Evolutionary conservation across 2,797 vertebrate genomes (phyloP).

Genomic region (Anas bahamensis): DNA sequence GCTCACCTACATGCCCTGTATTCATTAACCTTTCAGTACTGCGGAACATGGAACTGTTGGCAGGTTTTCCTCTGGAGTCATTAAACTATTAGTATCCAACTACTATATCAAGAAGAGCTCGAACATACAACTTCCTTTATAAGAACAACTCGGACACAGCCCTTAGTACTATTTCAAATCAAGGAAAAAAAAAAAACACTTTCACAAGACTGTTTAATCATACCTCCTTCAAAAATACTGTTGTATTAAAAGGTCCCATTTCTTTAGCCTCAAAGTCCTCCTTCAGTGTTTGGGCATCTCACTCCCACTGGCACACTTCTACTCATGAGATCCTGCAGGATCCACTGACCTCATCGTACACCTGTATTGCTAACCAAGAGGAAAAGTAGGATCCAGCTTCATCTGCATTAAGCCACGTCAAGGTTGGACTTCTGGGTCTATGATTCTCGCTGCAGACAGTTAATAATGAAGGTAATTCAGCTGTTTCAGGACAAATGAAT

Average conservation of each 20-base stretch:
- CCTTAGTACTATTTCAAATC: background rate
- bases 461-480: slow-evolving; percentile 27
- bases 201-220: background rate
- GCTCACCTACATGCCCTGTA: rapidly evolving
- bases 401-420: background rate
- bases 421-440: background rate
- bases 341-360: background rate
- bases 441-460: background rate
- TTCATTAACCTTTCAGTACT: background rate
- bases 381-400: background rate
- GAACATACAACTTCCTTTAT: background rate
- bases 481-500: slow-evolving; percentile 8
- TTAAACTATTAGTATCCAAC: background rate
- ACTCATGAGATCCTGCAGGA: background rate
- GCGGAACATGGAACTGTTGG: background rate
- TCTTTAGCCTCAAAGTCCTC: background rate
- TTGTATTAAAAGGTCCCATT: background rate
- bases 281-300: background rate
- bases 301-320: background rate
- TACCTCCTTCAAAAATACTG: background rate
- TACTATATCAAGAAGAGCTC: background rate
- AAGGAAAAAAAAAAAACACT: background rate
- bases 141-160: background rate
- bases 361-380: background rate
- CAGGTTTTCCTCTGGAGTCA: background rate